phyloP scores from a whole-genome alignment of 2,113 vertebrate genomes.

The Coturnix japonica region DNA sequence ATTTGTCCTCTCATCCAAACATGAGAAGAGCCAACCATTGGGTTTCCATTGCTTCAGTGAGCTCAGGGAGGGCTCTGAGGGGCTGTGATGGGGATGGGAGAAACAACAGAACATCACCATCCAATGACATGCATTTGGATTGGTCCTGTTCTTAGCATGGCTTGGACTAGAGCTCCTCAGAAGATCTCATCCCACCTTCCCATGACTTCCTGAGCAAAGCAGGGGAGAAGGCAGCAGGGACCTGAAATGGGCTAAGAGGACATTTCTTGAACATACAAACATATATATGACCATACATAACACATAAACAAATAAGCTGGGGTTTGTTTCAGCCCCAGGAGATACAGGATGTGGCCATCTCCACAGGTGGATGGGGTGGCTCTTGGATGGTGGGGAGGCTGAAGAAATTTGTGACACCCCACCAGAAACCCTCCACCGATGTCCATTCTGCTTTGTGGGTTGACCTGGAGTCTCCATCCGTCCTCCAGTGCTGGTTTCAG shows the following conservation, averaged over 20 bases:
- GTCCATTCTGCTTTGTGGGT: neutral
- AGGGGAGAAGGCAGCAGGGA: neutral
- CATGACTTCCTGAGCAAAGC: neutral
- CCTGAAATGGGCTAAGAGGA: neutral
- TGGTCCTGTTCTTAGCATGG: neutral
- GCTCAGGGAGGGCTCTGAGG: neutral
- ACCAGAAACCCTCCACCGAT: neutral
- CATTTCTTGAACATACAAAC: neutral
- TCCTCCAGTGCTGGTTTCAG: neutral
- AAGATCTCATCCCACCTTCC: neutral
- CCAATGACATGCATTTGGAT: neutral
- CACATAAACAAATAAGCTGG: no score
- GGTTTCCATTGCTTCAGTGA: neutral
- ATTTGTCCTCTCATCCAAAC: rapidly evolving
- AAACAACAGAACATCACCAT: neutral
- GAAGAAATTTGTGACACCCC: neutral
- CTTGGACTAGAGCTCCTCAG: neutral
- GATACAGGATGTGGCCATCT: neutral
- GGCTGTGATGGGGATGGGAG: neutral
- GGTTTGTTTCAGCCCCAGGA: neutral
- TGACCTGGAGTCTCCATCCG: neutral
- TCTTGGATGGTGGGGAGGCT: rapidly evolving
- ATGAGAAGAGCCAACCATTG: neutral
- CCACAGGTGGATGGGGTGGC: neutral
- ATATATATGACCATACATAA: neutral